Conservation (phyloP, 64 coral and sea anemone genomes). For the Montipora foliosa region DNA sequence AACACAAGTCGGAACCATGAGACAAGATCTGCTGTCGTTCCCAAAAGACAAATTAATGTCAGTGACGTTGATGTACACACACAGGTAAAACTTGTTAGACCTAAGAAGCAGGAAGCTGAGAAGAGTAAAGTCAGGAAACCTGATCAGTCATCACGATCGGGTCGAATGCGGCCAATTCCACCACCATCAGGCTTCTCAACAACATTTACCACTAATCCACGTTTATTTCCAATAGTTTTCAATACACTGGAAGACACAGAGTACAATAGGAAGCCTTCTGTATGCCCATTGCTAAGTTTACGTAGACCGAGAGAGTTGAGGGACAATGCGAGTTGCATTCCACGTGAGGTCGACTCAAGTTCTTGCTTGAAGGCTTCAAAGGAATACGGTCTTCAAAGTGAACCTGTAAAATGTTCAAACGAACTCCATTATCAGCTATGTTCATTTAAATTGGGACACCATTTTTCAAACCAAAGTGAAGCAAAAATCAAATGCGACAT, state of each 20-base stretch:
- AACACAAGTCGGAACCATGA: background rate
- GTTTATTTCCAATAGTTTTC: background rate
- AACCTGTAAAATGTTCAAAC: conserved; percentile 43
- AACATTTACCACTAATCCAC: background rate
- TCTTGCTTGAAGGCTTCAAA: conserved; percentile 50
- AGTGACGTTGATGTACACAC: background rate
- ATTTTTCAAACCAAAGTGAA: background rate
- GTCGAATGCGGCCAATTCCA: background rate
- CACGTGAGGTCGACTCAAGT: background rate
- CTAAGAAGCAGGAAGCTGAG: background rate
- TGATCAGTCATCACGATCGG: background rate
- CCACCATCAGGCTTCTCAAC: too few species aligned
- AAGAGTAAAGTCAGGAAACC: background rate
- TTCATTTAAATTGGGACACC: conserved; percentile 3
- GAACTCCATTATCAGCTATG: background rate
- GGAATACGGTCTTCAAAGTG: conserved; percentile 20
- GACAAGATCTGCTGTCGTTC: background rate
- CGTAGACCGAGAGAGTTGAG: background rate
- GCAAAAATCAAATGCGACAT: conserved; percentile 19
- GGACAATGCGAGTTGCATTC: conserved; percentile 10
- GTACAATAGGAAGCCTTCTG: background rate
- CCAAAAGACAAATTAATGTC: background rate
- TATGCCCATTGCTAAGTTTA: background rate
- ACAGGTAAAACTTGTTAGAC: background rate
- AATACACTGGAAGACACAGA: background rate